phyloP scores from a whole-genome alignment of 2,888 invertebrate genomes.

The Caenorhabditis macrosperma region DNA sequence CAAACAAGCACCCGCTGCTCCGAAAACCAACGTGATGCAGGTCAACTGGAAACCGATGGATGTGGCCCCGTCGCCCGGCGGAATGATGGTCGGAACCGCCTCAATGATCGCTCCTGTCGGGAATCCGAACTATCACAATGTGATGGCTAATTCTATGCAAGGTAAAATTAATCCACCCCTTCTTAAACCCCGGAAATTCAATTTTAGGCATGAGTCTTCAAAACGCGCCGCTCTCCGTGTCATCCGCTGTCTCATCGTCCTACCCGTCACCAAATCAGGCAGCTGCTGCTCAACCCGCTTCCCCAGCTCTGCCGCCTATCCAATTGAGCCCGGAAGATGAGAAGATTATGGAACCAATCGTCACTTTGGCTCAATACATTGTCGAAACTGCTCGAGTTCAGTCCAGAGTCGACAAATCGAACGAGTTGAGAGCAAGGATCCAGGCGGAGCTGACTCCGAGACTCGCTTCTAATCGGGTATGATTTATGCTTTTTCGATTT shows the following conservation, averaged over 20 bases:
- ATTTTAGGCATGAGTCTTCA: constrained; percentile 21
- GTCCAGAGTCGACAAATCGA: constrained; percentile 31
- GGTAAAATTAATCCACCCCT: background rate
- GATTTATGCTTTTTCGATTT: background rate
- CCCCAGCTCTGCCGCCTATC: constrained; percentile 9
- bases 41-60: constrained; percentile 46
- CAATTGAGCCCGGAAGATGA: constrained; percentile 41
- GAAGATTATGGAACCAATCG: constrained; percentile 30
- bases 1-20: background rate
- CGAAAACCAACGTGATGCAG: constrained; percentile 42
- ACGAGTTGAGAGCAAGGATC: constrained; percentile 31
- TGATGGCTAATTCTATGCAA: background rate
- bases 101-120: no score
- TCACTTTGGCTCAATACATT: constrained; percentile 7
- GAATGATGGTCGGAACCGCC: no score
- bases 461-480: constrained; percentile 16
- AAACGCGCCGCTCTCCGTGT: background rate
- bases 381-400: constrained; percentile 17
- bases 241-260: constrained; percentile 9
- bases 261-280: constrained; percentile 19
- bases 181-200: no score
- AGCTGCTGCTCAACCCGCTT: constrained; percentile 1
- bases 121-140: constrained; percentile 1
- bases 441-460: constrained; percentile 32
- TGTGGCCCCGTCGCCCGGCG: constrained; percentile 18